Percentiles rank a stretch among this genome's conserved stretches.
Evolutionary conservation across 2,797 vertebrate species (phyloP).

Genomic region (Hylomyscus alleni): DNA sequence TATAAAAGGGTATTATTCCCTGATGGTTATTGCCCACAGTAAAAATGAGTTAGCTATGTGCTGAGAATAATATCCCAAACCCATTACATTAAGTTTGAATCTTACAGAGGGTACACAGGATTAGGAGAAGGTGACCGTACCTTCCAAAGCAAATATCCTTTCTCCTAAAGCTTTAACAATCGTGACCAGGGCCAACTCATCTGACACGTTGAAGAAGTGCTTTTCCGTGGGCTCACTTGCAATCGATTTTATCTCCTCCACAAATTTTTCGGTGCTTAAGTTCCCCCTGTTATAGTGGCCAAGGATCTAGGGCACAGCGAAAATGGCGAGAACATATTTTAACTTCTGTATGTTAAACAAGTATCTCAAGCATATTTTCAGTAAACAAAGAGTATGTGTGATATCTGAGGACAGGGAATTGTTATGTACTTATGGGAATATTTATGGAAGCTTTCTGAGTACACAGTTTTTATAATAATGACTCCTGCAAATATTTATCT

Average conservation of each 20-base stretch:
- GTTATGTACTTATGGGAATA: not conserved
- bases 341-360: constrained; percentile 4
- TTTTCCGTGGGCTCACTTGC: constrained; percentile 94
- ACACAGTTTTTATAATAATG: not conserved
- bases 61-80: not conserved
- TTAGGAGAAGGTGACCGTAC: constrained; percentile 87
- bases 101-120: not conserved
- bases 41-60: not conserved
- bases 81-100: not conserved
- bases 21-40: not conserved
- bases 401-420: not conserved
- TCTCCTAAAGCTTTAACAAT: constrained; percentile 96
- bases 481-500: not conserved
- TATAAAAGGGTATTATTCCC: not conserved
- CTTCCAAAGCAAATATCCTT: constrained; percentile 98
- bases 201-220: constrained; percentile 99
- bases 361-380: constrained; percentile 16
- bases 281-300: constrained; percentile 97
- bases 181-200: constrained; percentile 94
- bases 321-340: constrained; percentile 65
- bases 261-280: constrained; percentile 93
- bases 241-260: constrained; percentile 95
- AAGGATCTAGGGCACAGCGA: constrained; percentile 92
- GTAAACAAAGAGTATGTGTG: not conserved
- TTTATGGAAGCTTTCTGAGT: constrained; percentile 8